Conservation (phyloP, 1,140 invertebrate genomes). For the Atopsyche davidsoni region DNA sequence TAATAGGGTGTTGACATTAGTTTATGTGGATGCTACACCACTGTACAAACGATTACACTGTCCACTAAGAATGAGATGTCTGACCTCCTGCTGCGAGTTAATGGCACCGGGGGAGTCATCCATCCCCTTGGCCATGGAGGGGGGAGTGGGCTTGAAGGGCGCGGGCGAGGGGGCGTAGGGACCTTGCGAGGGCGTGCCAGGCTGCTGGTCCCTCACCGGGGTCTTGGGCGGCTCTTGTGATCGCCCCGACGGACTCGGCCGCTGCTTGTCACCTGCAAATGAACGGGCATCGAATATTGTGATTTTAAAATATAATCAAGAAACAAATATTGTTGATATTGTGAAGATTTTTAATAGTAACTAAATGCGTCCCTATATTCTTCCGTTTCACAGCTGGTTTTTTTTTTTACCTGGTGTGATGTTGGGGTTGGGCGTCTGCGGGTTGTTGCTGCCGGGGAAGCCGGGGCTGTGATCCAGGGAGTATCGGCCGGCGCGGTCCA, state of each 20-base stretch:
- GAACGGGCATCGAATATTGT: background rate
- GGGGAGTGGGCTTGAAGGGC: too few species aligned
- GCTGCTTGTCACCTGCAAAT: slow-evolving; percentile 43
- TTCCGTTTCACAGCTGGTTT: too few species aligned
- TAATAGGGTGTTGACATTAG: too few species aligned
- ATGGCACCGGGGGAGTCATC: slow-evolving; percentile 36
- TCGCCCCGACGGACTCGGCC: slow-evolving; percentile 43
- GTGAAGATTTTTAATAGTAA: too few species aligned
- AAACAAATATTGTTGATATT: too few species aligned
- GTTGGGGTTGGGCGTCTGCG: slow-evolving; percentile 44
- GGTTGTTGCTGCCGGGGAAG: slow-evolving; percentile 41
- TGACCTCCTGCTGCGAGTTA: slow-evolving; percentile 33
- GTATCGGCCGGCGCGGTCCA: slow-evolving; percentile 42
- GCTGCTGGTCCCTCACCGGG: slow-evolving; percentile 36
- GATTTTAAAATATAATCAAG: background rate
- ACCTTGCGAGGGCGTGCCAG: slow-evolving; percentile 35
- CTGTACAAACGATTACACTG: too few species aligned
- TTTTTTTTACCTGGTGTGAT: slow-evolving; percentile 27
- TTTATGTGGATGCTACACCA: too few species aligned
- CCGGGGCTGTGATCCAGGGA: slow-evolving; percentile 46
- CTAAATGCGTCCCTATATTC: too few species aligned
- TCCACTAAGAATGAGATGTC: too few species aligned
- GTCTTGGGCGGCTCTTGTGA: slow-evolving; percentile 46
- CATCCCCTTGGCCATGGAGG: slow-evolving; percentile 15
- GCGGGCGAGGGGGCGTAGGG: slow-evolving; percentile 38